Conservation (phyloP, 2,113 vertebrate genomes). For the Nymphicus hollandicus region DNA sequence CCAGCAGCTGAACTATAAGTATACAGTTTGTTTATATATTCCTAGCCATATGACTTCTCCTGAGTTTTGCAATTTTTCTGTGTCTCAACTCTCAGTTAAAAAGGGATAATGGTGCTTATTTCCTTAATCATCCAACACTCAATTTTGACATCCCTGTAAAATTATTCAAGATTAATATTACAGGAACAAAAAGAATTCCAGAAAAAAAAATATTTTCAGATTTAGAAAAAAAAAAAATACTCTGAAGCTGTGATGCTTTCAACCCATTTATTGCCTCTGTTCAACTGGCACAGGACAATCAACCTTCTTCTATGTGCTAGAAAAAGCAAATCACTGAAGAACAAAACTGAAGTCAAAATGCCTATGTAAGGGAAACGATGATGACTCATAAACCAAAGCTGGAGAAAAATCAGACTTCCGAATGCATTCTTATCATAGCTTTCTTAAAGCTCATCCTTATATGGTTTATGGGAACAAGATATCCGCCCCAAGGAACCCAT, state of each 20-base stretch:
- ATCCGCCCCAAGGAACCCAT: neutral
- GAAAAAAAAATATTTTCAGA: neutral
- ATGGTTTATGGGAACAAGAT: constrained; percentile 26
- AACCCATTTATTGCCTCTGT: neutral
- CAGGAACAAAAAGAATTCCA: neutral
- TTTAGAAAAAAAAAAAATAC: neutral
- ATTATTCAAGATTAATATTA: neutral
- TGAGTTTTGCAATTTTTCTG: neutral
- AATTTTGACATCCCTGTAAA: neutral
- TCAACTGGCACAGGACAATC: neutral
- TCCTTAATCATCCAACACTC: neutral
- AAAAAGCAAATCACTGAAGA: neutral
- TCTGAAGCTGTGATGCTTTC: neutral
- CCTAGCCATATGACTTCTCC: neutral
- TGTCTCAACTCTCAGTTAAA: neutral
- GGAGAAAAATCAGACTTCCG: neutral
- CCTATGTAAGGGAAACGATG: constrained; percentile 13
- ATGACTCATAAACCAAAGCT: neutral
- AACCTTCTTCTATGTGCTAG: neutral
- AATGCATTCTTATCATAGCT: constrained; percentile 38
- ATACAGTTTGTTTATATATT: neutral
- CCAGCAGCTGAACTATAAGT: neutral
- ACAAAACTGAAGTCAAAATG: neutral
- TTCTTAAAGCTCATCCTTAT: constrained; percentile 41
- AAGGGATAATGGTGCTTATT: neutral